These are phyloP conservation scores for Poecilia velifera DNA, from an alignment of 2,797 vertebrate genomes.

Conservation along the genomic window DNA sequence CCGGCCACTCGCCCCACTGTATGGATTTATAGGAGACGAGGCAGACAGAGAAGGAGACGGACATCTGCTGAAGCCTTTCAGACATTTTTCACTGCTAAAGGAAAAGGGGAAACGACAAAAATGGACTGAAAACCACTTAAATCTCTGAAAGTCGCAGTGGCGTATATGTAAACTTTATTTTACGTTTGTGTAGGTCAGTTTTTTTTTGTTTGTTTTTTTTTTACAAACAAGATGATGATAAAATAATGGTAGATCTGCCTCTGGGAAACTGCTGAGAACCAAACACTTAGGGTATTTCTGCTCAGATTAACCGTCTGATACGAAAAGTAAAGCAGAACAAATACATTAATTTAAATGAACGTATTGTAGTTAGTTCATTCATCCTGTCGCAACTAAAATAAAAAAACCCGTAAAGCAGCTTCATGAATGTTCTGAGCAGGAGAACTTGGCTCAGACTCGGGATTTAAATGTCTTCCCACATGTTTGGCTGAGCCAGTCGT, in stretches of 20 bases:
- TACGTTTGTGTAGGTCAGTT: background rate
- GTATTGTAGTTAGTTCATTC: background rate
- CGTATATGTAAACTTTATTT: background rate
- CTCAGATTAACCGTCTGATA: background rate
- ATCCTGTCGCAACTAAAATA: background rate
- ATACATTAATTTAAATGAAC: background rate
- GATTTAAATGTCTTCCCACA: slow-evolving; percentile 1
- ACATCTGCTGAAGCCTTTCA: background rate
- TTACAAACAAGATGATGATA: background rate
- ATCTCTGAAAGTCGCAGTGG: background rate
- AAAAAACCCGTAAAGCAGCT: background rate
- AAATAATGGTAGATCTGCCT: background rate
- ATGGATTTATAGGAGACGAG: background rate
- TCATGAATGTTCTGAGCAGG: background rate
- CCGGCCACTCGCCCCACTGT: background rate
- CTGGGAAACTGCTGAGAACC: background rate
- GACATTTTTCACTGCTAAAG: background rate
- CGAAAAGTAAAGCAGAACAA: background rate
- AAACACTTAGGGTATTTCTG: background rate
- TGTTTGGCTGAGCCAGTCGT: background rate
- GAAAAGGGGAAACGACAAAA: background rate
- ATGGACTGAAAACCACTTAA: background rate
- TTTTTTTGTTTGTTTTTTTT: too few relatives aligned
- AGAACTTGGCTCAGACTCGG: background rate
- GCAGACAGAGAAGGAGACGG: background rate